phyloP scores from a whole-genome alignment of 2,888 invertebrate species.

The Drosophila mercatorum region DNA sequence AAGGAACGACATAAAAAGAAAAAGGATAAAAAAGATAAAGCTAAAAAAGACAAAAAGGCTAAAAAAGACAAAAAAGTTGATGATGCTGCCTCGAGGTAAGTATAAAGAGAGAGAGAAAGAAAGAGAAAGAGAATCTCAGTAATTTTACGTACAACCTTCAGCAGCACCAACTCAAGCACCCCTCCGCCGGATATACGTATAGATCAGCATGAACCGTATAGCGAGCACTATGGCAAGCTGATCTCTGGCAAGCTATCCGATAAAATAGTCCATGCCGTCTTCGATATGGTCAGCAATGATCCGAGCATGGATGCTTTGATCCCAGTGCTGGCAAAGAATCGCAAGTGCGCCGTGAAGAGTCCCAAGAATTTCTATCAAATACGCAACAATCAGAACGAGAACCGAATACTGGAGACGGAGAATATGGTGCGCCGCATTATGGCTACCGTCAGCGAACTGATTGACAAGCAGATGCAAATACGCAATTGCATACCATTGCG shows the following conservation, averaged over 20 bases:
- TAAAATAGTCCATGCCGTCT: slow-evolving; percentile 75
- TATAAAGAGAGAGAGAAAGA: background rate
- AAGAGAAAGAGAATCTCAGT: background rate
- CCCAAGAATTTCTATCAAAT: slow-evolving; percentile 63
- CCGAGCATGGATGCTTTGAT: slow-evolving; percentile 69
- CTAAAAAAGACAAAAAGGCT: background rate
- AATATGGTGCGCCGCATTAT: slow-evolving; percentile 77
- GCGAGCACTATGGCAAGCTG: slow-evolving; percentile 59
- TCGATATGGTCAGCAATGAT: slow-evolving; percentile 71
- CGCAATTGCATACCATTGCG: slow-evolving; percentile 79
- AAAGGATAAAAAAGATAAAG: slow-evolving; percentile 1
- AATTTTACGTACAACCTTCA: background rate
- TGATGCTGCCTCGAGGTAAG: background rate
- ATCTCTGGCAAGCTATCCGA: slow-evolving; percentile 75
- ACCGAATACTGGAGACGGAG: slow-evolving; percentile 70
- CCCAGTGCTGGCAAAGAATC: slow-evolving; percentile 73
- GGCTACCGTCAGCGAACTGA: slow-evolving; percentile 78
- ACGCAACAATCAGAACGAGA: slow-evolving; percentile 52
- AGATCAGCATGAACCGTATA: slow-evolving; percentile 1
- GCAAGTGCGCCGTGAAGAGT: slow-evolving; percentile 34
- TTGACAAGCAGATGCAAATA: slow-evolving; percentile 79
- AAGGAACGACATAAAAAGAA: slow-evolving; percentile 1
- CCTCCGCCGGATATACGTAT: background rate
- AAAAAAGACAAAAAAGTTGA: background rate
- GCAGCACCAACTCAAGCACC: background rate